phyloP scores from a whole-genome alignment of 2,113 vertebrate genomes.

The Prolemur simus region DNA sequence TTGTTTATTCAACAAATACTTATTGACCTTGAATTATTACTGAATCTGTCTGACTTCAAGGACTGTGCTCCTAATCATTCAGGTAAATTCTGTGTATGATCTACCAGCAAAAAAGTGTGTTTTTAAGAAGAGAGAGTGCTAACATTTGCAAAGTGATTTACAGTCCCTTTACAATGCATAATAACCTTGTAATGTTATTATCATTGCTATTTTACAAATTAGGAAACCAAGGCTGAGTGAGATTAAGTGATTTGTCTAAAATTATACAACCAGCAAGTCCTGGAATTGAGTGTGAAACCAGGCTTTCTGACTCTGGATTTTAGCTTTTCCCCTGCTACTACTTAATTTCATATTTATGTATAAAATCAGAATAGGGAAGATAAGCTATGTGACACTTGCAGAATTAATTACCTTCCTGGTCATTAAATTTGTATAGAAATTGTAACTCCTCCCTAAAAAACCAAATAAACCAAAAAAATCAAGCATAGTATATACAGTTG shows the following conservation, averaged over 20 bases:
- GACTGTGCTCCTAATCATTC: not conserved
- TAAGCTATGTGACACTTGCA: not conserved
- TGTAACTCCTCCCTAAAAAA: not conserved
- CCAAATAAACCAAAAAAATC: not conserved
- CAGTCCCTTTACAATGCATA: not conserved
- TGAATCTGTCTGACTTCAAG: not conserved
- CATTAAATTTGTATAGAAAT: not conserved
- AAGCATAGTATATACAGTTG: not conserved
- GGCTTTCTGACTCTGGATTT: not conserved
- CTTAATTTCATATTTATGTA: not conserved
- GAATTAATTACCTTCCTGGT: conserved; percentile 10
- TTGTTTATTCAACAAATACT: conserved; percentile 4
- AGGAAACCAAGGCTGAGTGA: not conserved
- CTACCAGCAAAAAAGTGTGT: not conserved
- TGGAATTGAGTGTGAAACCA: not conserved
- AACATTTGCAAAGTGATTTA: conserved; percentile 31
- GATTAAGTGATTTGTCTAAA: not conserved
- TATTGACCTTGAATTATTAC: not conserved
- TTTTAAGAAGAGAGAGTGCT: not conserved
- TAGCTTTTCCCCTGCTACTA: not conserved
- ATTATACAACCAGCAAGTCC: not conserved
- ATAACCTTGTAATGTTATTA: not conserved
- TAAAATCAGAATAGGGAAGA: not conserved
- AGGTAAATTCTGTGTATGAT: not conserved
- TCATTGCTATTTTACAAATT: conserved; percentile 4